Conservation (phyloP, 1,140 invertebrate species). For the Drosophila rhopaloa region DNA sequence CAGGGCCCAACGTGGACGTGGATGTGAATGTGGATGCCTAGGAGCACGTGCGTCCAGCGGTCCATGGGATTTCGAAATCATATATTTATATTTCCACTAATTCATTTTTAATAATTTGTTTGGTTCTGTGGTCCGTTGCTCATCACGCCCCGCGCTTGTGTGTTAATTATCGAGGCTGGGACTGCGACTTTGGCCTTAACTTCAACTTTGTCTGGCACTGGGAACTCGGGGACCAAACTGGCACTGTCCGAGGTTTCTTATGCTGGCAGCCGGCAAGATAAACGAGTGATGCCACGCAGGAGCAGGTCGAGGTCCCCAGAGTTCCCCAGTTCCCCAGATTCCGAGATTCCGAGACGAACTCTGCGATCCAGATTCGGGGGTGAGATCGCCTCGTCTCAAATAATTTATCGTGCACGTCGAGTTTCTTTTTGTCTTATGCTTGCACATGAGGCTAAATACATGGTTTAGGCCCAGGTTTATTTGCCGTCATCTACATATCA, state of each 20-base stretch:
- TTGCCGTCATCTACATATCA: constrained; percentile 46
- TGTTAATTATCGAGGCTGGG: constrained; percentile 74
- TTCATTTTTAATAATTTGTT: constrained; percentile 85
- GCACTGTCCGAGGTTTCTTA: constrained; percentile 48
- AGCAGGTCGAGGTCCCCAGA: constrained; percentile 53
- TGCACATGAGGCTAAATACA: constrained; percentile 23
- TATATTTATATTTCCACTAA: constrained; percentile 84
- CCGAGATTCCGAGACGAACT: constrained; percentile 32
- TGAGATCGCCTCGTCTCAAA: constrained; percentile 66
- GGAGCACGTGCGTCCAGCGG: constrained; percentile 52
- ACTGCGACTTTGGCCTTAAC: constrained; percentile 24
- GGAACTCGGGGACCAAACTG: constrained; percentile 9
- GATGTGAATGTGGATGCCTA: constrained; percentile 26
- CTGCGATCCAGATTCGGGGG: constrained; percentile 65
- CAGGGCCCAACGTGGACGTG: constrained; percentile 29
- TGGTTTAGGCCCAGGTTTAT: constrained; percentile 13
- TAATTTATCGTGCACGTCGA: constrained; percentile 69
- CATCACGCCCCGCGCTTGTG: constrained; percentile 80
- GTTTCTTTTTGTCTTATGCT: constrained; percentile 24
- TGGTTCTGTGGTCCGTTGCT: constrained; percentile 68
- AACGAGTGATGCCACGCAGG: constrained; percentile 68
- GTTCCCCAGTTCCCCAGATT: constrained; percentile 30
- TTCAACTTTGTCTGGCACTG: constrained; percentile 19
- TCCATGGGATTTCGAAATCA: constrained; percentile 74
- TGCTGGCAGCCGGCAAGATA: constrained; percentile 62